Base-by-base conservation (phyloP, 2,888 invertebrate genomes). In the Drosophila algonquin region DNA sequence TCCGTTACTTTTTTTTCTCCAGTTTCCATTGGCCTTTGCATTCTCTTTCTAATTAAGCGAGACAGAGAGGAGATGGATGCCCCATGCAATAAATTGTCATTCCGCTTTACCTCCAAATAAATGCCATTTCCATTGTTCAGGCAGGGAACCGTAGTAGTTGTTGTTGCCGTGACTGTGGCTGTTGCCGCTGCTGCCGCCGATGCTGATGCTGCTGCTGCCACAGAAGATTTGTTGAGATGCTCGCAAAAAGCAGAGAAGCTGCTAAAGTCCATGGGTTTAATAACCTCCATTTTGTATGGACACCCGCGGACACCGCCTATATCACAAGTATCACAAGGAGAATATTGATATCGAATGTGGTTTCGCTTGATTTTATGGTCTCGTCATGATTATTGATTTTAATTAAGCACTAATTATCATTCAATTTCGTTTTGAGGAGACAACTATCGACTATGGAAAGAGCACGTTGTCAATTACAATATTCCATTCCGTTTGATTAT, bases 201-300 rank as follows among this genome's bases (percentile, higher is more conserved):
- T 59, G 81, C 75, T 56, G 85, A 62, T 51, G 89, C 65, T 52
- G 78, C 60, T 44, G 79, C 76, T 55, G 80, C 79, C 56, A 82
- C 78, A 74, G 90, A 76, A 75, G 90, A 89, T 87, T 90, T 90
- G 80, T 91, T 91, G 70, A 90, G 88, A 81, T 91, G 91, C 79
- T 90, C 91, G 76, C 91, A 90, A 77, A 90, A 90, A 65, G 90
- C 90, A 74, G 91, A 84, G 81, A 90, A 90, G 79, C 90, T 90
- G 82, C 90, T 90, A 77, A 90, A 90, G 89, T 90, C 90, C 90
- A 90, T 90, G 69, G 91, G 91, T 84, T 91, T 90, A 86, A 90
- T 91, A 83, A 90, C 90, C 90, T 90, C 91, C 90, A 90, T 90
- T 87, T 87, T 87, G 51, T 65, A 73, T 65, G 63, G 51, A 64